Conservation (phyloP, 2,888 invertebrate species). For the Drosophila aldrichi region DNA sequence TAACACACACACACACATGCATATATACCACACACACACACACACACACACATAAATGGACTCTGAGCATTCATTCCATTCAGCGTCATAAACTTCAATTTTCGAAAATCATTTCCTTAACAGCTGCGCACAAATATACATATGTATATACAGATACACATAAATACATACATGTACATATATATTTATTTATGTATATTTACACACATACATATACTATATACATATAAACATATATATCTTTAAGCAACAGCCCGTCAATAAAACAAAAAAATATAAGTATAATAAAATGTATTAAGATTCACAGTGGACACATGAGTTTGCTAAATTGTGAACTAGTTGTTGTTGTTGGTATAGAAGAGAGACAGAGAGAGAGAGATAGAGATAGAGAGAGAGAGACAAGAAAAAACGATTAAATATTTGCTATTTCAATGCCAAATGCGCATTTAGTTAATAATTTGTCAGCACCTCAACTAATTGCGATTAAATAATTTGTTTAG, state of each 20-base stretch:
- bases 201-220: slow-evolving; percentile 10
- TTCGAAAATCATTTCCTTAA: slow-evolving; percentile 84
- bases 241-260: slow-evolving; percentile 14
- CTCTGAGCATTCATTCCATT: slow-evolving; percentile 70
- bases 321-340: slow-evolving; percentile 40
- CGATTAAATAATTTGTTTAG: slow-evolving; percentile 16
- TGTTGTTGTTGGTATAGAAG: neutral
- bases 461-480: slow-evolving; percentile 46
- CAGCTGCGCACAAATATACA: slow-evolving; percentile 79
- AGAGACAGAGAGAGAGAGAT: no score
- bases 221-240: slow-evolving; percentile 17
- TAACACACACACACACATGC: slow-evolving; percentile 49
- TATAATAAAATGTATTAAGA: slow-evolving; percentile 70
- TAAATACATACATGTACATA: slow-evolving; percentile 12
- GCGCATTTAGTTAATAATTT: slow-evolving; percentile 44
- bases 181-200: slow-evolving; percentile 19
- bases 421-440: slow-evolving; percentile 32
- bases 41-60: neutral
- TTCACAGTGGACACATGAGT: slow-evolving; percentile 58
- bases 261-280: slow-evolving; percentile 33
- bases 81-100: slow-evolving; percentile 84
- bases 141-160: slow-evolving; percentile 17
- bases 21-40: neutral
- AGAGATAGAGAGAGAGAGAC: no score
- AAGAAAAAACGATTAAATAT: slow-evolving; percentile 33